These are phyloP conservation scores for Neodiprion fabricii DNA, from an alignment of 1,140 invertebrate species.

Conservation along the genomic window DNA sequence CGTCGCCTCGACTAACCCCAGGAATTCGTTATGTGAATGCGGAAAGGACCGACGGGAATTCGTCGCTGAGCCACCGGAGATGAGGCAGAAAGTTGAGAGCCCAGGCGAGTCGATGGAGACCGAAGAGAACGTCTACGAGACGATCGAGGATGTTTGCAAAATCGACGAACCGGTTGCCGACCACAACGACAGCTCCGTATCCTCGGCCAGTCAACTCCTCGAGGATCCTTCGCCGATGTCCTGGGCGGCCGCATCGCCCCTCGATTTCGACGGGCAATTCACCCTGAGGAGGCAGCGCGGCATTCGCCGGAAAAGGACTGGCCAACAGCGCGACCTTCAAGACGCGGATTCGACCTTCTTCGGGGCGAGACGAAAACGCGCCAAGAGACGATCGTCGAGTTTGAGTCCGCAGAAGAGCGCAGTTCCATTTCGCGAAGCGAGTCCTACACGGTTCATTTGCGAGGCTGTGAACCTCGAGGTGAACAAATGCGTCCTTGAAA, in stretches of 20 bases:
- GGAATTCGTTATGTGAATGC: not conserved
- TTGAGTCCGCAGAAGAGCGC: constrained; percentile 37
- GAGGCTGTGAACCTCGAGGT: constrained; percentile 53
- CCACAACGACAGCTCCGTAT: constrained; percentile 57
- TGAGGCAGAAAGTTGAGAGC: constrained; percentile 17
- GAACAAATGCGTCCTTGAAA: constrained; percentile 51
- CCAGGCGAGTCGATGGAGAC: constrained; percentile 2
- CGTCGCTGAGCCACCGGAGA: not conserved
- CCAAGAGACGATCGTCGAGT: constrained; percentile 39
- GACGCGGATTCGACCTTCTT: constrained; percentile 4
- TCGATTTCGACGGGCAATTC: constrained; percentile 49
- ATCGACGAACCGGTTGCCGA: constrained; percentile 22
- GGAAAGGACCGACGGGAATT: constrained; percentile 28
- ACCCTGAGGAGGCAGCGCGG: constrained; percentile 57
- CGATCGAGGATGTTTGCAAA: constrained; percentile 34
- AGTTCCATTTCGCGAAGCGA: not conserved
- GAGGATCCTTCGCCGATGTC: constrained; percentile 57
- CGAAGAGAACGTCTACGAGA: constrained; percentile 44
- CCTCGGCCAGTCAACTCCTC: constrained; percentile 56
- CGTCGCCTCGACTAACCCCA: not conserved
- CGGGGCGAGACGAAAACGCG: constrained; percentile 31
- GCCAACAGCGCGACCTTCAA: constrained; percentile 29
- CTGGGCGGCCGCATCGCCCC: constrained; percentile 53
- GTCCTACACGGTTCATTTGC: not conserved
- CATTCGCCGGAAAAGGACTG: constrained; percentile 51